Evolutionary conservation across 2,797 vertebrate species (phyloP).

Genomic region (Syngnathus acus): DNA sequence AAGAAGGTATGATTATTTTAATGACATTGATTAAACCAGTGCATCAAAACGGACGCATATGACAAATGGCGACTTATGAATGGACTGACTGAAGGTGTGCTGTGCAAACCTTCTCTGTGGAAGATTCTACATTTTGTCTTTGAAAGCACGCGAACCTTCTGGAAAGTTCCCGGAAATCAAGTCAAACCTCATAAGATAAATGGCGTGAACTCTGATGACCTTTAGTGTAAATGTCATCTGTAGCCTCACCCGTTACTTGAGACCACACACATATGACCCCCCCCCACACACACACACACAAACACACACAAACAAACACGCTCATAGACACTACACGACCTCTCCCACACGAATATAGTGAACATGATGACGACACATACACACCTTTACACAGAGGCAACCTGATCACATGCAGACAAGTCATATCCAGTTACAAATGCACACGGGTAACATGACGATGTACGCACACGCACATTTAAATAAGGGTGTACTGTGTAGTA

Average conservation of each 20-base stretch:
- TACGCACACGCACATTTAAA: too few relatives aligned
- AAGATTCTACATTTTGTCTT: background rate
- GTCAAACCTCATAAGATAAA: background rate
- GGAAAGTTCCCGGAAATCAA: background rate
- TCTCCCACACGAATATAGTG: background rate
- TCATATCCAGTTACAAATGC: constrained; percentile 1
- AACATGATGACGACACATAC: background rate
- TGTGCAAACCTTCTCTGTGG: background rate
- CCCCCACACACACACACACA: background rate
- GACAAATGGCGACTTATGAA: background rate
- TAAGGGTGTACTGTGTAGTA: too few relatives aligned
- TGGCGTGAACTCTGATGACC: background rate
- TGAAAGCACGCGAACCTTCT: background rate
- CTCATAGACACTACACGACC: background rate
- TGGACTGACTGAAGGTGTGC: too few relatives aligned
- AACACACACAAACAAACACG: too few relatives aligned
- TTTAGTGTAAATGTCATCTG: background rate
- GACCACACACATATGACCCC: background rate
- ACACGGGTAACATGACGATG: background rate
- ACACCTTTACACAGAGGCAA: background rate
- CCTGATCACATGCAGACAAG: background rate
- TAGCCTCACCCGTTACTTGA: background rate
- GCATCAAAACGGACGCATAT: background rate
- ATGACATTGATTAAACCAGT: background rate
- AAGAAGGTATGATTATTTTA: background rate